Evolutionary conservation across 1,140 invertebrate species (phyloP).

Genomic region (Daktulosphaira vitifoliae): DNA sequence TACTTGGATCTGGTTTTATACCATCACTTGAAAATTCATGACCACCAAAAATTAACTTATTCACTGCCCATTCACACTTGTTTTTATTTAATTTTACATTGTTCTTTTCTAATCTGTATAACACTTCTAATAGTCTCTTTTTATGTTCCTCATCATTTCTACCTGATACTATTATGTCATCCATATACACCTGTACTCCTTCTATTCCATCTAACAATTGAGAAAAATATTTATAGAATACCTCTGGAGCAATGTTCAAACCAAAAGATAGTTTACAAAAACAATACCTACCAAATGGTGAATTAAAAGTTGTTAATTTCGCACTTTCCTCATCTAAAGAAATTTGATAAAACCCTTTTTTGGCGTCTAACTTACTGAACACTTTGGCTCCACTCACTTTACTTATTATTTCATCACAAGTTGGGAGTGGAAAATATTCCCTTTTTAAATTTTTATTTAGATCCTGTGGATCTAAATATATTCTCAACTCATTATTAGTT

Average conservation of each 20-base stretch:
- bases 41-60: conserved; percentile 41
- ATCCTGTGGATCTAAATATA: conserved; percentile 47
- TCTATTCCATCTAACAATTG: conserved; percentile 37
- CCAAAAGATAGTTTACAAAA: conserved; percentile 41
- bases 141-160: conserved; percentile 36
- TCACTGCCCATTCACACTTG: conserved; percentile 27
- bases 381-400: conserved; percentile 33
- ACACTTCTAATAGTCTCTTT: conserved; percentile 38
- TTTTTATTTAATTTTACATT: conserved; percentile 29
- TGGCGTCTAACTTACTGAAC: conserved; percentile 44
- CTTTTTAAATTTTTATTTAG: conserved; percentile 46
- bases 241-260: conserved; percentile 37
- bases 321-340: conserved; percentile 40
- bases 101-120: conserved; percentile 28
- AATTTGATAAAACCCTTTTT: conserved; percentile 44
- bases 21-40: conserved; percentile 41
- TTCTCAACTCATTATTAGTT: conserved; percentile 43
- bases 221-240: conserved; percentile 36
- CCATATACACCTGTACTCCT: conserved; percentile 37
- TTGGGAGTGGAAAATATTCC: too few relatives aligned
- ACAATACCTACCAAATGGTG: conserved; percentile 41
- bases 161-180: conserved; percentile 41
- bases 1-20: conserved; percentile 40
- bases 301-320: conserved; percentile 39
- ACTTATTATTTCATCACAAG: conserved; percentile 27